These are phyloP conservation scores for Loxodonta africana DNA, from an alignment of 2,113 vertebrate genomes.

Conservation along the genomic window DNA sequence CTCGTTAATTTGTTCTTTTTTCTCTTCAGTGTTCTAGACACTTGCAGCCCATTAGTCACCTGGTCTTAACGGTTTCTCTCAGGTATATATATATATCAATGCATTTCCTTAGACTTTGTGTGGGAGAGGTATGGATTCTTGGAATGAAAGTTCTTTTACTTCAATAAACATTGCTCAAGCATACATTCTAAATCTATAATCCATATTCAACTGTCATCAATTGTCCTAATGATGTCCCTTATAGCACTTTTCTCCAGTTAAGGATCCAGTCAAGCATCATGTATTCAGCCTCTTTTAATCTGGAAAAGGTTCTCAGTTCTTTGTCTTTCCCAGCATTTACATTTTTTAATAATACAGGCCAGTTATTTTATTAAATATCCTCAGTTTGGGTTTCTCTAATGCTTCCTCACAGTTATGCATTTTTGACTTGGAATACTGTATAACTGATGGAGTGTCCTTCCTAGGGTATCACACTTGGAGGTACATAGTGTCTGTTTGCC, in stretches of 20 bases:
- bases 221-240: constrained; percentile 36
- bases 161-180: constrained; percentile 41
- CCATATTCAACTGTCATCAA: not conserved
- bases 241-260: not conserved
- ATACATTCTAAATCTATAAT: constrained; percentile 10
- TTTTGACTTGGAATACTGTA: constrained; percentile 2
- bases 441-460: not conserved
- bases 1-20: constrained; percentile 27
- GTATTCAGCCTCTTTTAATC: constrained; percentile 40
- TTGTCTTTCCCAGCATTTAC: constrained; percentile 1
- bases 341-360: not conserved
- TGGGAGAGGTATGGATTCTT: constrained; percentile 19
- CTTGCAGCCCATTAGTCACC: constrained; percentile 37
- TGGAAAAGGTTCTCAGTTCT: not conserved
- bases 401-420: not conserved
- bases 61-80: constrained; percentile 31
- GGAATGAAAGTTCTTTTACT: constrained; percentile 43
- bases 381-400: constrained; percentile 38
- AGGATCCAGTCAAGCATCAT: constrained; percentile 20
- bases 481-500: not conserved
- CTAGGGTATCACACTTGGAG: constrained; percentile 14
- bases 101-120: constrained; percentile 3
- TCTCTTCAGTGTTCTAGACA: not conserved
- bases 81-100: not conserved
- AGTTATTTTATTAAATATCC: constrained; percentile 49